These are phyloP conservation scores for Siniperca obscura DNA, from an alignment of 2,797 vertebrate genomes.

Conservation along the genomic window DNA sequence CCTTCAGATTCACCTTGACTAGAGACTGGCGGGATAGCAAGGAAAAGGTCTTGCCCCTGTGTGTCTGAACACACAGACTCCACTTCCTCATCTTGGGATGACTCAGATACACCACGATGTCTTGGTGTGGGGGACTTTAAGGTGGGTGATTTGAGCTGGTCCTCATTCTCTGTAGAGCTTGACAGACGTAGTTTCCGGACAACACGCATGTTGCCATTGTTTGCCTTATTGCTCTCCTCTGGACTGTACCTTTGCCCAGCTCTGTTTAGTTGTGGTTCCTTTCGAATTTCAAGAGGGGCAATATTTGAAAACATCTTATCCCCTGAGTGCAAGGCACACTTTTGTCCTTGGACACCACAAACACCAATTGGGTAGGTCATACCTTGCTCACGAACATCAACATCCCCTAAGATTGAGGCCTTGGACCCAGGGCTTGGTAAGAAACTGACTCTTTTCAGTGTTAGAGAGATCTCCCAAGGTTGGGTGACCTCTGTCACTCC, in stretches of 20 bases:
- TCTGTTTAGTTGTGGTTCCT: conserved; percentile 70
- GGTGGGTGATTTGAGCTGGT: conserved; percentile 67
- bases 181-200: conserved; percentile 81
- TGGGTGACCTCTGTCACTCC: conserved; percentile 79
- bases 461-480: conserved; percentile 85
- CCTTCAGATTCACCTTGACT: conserved; percentile 83
- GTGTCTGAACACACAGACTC: conserved; percentile 76
- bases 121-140: conserved; percentile 57
- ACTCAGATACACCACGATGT: conserved; percentile 69
- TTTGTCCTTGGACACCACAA: conserved; percentile 82
- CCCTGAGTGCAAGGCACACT: conserved; percentile 83
- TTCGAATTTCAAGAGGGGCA: conserved; percentile 76
- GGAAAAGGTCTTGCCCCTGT: conserved; percentile 76
- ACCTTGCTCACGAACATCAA: conserved; percentile 77
- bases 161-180: conserved; percentile 77
- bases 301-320: conserved; percentile 71
- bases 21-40: conserved; percentile 77
- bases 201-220: conserved; percentile 68
- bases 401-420: conserved; percentile 73
- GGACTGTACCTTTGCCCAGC: conserved; percentile 46
- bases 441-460: conserved; percentile 82
- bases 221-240: conserved; percentile 63
- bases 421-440: conserved; percentile 58
- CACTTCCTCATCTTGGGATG: conserved; percentile 82
- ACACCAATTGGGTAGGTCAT: conserved; percentile 83